These are phyloP conservation scores for Suricata suricatta DNA, from an alignment of 2,113 vertebrate species.

Conservation along the genomic window DNA sequence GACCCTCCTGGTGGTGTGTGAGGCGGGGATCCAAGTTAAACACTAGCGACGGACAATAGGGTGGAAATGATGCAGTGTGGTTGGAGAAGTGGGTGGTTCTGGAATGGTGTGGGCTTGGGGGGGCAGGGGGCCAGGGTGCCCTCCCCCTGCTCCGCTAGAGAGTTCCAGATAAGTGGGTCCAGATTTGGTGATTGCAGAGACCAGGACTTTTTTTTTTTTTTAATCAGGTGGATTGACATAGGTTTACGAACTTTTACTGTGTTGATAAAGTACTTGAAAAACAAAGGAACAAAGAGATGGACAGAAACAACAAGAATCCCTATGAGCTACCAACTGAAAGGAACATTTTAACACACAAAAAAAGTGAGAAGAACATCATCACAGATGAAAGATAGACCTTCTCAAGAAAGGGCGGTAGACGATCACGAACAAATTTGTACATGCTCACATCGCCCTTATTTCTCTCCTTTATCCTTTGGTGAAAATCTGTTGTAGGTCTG, in stretches of 20 bases:
- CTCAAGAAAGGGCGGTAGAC: not conserved
- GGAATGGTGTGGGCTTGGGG: too few relatives aligned
- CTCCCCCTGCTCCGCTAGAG: not conserved
- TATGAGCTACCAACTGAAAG: not conserved
- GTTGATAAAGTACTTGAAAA: constrained; percentile 8
- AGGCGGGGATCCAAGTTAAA: not conserved
- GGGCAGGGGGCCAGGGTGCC: not conserved
- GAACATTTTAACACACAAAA: not conserved
- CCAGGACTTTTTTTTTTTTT: not conserved
- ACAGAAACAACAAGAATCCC: not conserved
- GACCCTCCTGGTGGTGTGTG: rapidly evolving
- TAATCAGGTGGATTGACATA: not conserved
- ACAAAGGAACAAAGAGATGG: not conserved
- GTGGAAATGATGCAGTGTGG: not conserved
- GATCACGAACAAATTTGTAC: rapidly evolving
- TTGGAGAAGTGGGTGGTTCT: not conserved
- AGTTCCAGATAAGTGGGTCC: not conserved
- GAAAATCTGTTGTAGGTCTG: not conserved
- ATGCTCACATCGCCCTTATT: not conserved
- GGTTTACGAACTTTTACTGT: not conserved
- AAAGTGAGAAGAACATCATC: not conserved
- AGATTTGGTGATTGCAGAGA: not conserved
- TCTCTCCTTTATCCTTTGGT: not conserved
- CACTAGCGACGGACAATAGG: not conserved
- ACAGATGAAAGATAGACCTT: not conserved